Evolutionary conservation across 2,888 invertebrate species (phyloP).

Genomic region (Proisotoma minuta): DNA sequence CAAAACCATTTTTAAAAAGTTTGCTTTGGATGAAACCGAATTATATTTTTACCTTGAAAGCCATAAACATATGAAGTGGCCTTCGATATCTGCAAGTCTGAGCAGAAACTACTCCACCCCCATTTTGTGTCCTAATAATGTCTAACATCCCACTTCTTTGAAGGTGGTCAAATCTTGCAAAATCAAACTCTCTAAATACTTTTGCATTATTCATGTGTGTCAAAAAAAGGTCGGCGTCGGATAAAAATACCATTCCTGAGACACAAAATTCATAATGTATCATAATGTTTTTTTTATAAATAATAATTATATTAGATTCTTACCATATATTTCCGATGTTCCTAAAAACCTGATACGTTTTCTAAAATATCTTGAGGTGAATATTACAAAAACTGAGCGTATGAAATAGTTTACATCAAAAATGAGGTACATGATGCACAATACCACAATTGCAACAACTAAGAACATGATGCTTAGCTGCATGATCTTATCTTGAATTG

Average conservation of each 20-base stretch:
- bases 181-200: slow-evolving; percentile 80
- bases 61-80: slow-evolving; percentile 70
- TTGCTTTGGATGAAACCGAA: no score
- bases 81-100: slow-evolving; percentile 69
- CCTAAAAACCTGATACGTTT: slow-evolving; percentile 65
- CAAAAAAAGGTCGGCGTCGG: slow-evolving; percentile 76
- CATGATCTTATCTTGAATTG: no score
- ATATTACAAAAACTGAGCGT: slow-evolving; percentile 63
- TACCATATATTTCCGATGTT: slow-evolving; percentile 69
- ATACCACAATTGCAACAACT: no score
- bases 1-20: no score
- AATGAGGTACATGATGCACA: slow-evolving; percentile 63
- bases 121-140: not conserved
- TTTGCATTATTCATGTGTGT: slow-evolving; percentile 91
- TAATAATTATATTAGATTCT: slow-evolving; percentile 48
- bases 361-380: slow-evolving; percentile 63
- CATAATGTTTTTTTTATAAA: not conserved
- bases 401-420: slow-evolving; percentile 78
- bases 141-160: slow-evolving; percentile 58
- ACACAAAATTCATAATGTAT: slow-evolving; percentile 6
- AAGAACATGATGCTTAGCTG: no score
- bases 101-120: slow-evolving; percentile 13
- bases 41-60: slow-evolving; percentile 61
- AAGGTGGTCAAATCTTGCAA: slow-evolving; percentile 79
- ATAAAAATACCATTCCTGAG: slow-evolving; percentile 67